Percentiles rank a stretch among this genome's conserved stretches.
These are phyloP conservation scores for Papilio machaon DNA, from an alignment of 1,140 invertebrate genomes.

Conservation along the genomic window DNA sequence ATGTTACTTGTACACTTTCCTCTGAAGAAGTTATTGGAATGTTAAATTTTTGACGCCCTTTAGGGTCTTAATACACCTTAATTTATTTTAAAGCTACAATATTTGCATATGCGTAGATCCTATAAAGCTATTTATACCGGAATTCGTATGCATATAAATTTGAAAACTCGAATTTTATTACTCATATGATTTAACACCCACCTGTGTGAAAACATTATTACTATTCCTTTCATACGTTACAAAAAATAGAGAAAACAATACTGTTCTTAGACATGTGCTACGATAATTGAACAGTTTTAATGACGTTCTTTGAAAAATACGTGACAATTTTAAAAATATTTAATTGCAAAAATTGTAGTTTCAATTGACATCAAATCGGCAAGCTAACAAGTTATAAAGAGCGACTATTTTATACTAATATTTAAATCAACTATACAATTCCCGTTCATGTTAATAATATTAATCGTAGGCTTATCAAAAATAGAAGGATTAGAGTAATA, in stretches of 20 bases:
- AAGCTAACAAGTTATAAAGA: constrained; percentile 48
- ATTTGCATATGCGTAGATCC: constrained; percentile 30
- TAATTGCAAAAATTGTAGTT: constrained; percentile 47
- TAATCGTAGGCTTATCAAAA: constrained; percentile 79
- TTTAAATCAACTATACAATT: constrained; percentile 73
- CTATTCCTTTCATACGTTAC: too few relatives aligned
- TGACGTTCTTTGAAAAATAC: not conserved
- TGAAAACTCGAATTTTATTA: not conserved
- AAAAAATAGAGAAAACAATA: too few relatives aligned
- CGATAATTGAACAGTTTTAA: too few relatives aligned
- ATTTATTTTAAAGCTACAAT: constrained; percentile 37
- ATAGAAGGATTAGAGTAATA: constrained; percentile 80
- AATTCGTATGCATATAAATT: not conserved
- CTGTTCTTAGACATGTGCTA: too few relatives aligned
- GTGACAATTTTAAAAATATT: not conserved
- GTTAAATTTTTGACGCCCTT: constrained; percentile 26
- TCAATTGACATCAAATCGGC: constrained; percentile 57
- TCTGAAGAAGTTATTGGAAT: constrained; percentile 28
- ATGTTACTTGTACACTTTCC: not conserved
- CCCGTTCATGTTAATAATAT: constrained; percentile 73
- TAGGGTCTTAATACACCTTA: constrained; percentile 26
- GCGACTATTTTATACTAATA: constrained; percentile 47
- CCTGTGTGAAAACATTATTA: not conserved
- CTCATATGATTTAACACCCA: not conserved
- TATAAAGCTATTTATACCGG: constrained; percentile 22